Evolutionary conservation across 2,113 vertebrate species (phyloP).

Genomic region (Varanus salvator): DNA sequence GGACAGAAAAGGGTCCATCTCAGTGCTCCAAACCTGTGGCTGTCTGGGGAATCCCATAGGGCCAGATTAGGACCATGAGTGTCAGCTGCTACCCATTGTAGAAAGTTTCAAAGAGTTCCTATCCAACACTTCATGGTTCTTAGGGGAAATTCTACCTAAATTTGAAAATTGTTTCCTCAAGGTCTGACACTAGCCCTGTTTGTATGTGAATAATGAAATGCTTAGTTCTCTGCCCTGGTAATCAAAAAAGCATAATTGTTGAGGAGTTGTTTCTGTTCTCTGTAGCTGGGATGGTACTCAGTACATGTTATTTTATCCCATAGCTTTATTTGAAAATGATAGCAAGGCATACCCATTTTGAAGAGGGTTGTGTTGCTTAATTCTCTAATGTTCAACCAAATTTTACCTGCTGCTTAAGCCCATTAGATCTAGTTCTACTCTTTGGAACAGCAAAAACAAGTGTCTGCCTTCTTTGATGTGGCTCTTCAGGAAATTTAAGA

Average conservation of each 20-base stretch:
- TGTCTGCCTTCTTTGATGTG: not conserved
- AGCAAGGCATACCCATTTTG: not conserved
- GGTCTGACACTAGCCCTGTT: not conserved
- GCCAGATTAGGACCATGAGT: too few relatives aligned
- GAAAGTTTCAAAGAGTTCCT: not conserved
- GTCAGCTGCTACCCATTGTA: too few relatives aligned
- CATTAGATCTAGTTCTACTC: not conserved
- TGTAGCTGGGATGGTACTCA: not conserved
- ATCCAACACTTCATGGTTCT: not conserved
- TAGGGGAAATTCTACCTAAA: not conserved
- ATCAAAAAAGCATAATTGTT: not conserved
- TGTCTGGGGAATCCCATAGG: too few relatives aligned
- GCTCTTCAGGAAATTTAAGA: not conserved
- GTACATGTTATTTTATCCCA: not conserved
- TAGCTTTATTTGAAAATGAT: not conserved
- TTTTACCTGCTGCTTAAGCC: not conserved
- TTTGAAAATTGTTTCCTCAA: not conserved
- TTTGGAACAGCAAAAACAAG: not conserved
- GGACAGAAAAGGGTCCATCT: not conserved
- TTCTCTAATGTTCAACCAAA: not conserved
- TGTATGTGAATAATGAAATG: not conserved
- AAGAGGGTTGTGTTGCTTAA: too few relatives aligned
- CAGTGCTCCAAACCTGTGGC: not conserved
- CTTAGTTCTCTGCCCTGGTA: slow-evolving; percentile 10
- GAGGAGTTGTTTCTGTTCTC: not conserved